Conservation (phyloP, 2,888 invertebrate species). For the Drosophila conformis region DNA sequence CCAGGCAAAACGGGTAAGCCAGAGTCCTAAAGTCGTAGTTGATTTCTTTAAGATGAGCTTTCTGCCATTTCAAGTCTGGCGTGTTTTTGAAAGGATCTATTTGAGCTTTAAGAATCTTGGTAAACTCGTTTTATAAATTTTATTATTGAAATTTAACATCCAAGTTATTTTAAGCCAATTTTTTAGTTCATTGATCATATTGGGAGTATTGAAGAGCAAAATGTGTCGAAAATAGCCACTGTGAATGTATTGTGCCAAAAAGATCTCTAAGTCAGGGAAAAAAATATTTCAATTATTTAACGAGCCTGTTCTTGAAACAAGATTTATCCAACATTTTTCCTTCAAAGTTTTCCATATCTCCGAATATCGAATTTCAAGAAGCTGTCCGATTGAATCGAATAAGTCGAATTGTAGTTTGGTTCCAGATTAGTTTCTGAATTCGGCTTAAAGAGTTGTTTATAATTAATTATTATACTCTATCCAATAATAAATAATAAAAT, state of each 20-base stretch:
- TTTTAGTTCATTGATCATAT: background rate
- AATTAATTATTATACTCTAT: background rate
- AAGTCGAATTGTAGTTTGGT: background rate
- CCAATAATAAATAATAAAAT: background rate
- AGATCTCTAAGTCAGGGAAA: background rate
- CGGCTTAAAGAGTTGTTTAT: background rate
- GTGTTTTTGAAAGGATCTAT: slow-evolving; percentile 72
- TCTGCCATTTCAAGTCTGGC: slow-evolving; percentile 69
- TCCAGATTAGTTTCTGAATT: background rate
- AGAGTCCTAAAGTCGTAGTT: background rate
- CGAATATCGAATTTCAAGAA: background rate
- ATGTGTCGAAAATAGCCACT: background rate
- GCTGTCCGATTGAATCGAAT: background rate
- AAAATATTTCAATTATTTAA: background rate
- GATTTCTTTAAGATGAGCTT: background rate
- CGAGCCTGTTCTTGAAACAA: background rate
- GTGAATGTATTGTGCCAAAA: background rate
- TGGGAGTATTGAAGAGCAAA: background rate
- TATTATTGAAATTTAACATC: background rate
- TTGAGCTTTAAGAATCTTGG: slow-evolving; percentile 75
- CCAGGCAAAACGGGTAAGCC: slow-evolving; percentile 84
- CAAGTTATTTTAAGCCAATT: no score
- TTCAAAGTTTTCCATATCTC: background rate
- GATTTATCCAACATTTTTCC: background rate
- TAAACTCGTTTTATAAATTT: slow-evolving; percentile 46